Evolutionary conservation across 2,797 vertebrate genomes (phyloP).

Genomic region (Babyrousa celebensis): DNA sequence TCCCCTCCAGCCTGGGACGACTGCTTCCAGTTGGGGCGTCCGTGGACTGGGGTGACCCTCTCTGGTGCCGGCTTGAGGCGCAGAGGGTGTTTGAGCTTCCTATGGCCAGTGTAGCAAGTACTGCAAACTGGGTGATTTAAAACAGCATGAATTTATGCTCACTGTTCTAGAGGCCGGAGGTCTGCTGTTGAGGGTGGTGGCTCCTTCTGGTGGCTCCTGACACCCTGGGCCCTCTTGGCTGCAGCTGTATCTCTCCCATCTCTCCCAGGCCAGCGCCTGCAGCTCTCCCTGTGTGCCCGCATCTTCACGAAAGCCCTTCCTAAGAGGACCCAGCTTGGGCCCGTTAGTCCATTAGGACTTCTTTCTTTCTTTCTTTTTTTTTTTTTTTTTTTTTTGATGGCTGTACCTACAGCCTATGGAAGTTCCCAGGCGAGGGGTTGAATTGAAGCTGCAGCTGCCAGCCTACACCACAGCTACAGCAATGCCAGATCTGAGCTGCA

Average conservation of each 20-base stretch:
- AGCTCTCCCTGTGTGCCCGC: background rate
- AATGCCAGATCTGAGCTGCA: no score
- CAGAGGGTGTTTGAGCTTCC: accelerated
- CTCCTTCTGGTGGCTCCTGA: no score
- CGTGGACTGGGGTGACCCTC: accelerated
- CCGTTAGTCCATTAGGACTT: no score
- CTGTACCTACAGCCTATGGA: no score
- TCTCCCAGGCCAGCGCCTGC: no score
- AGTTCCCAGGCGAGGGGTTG: no score
- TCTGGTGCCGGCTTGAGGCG: background rate
- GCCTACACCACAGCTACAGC: no score
- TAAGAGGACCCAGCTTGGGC: accelerated
- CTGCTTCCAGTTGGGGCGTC: accelerated
- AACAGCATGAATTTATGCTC: background rate
- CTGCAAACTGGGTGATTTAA: accelerated
- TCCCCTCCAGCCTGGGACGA: background rate
- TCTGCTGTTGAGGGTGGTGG: no score
- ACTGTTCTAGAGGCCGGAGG: background rate
- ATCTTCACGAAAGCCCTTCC: background rate
- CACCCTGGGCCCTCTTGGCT: accelerated
- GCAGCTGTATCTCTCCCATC: no score
- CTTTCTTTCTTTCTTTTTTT: no score
- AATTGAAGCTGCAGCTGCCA: no score
- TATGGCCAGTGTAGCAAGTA: accelerated
- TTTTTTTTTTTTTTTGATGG: no score